phyloP scores from a whole-genome alignment of 2,113 vertebrate species.

The Asarcornis scutulata region DNA sequence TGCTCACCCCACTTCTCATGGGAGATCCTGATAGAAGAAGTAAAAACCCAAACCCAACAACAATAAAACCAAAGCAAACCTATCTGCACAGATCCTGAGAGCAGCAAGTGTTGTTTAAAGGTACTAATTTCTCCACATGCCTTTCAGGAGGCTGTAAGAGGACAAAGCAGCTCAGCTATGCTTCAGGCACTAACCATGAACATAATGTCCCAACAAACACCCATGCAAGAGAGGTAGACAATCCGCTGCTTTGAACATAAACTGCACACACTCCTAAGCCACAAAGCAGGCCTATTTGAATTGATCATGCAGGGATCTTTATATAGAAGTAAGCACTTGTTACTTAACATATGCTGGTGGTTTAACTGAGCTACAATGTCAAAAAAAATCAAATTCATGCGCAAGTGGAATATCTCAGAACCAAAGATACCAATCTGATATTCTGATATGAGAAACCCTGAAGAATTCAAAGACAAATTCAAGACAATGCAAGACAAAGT shows the following conservation, averaged over 20 bases:
- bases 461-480: not conserved
- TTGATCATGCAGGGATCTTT: not conserved
- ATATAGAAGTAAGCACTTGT: not conserved
- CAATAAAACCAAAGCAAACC: not conserved
- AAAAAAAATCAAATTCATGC: too few species aligned
- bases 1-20: not conserved
- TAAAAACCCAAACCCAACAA: not conserved
- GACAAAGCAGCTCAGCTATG: not conserved
- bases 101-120: not conserved
- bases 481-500: not conserved
- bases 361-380: not conserved
- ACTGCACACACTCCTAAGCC: rapidly evolving
- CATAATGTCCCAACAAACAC: not conserved
- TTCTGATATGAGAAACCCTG: not conserved
- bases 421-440: not conserved
- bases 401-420: not conserved
- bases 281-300: not conserved
- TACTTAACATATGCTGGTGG: not conserved
- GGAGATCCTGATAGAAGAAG: not conserved
- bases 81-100: not conserved
- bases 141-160: not conserved
- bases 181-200: not conserved
- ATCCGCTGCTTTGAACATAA: not conserved
- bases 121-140: not conserved
- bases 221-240: not conserved